phyloP scores from a whole-genome alignment of 2,797 vertebrate species.

The Alectoris magna region DNA sequence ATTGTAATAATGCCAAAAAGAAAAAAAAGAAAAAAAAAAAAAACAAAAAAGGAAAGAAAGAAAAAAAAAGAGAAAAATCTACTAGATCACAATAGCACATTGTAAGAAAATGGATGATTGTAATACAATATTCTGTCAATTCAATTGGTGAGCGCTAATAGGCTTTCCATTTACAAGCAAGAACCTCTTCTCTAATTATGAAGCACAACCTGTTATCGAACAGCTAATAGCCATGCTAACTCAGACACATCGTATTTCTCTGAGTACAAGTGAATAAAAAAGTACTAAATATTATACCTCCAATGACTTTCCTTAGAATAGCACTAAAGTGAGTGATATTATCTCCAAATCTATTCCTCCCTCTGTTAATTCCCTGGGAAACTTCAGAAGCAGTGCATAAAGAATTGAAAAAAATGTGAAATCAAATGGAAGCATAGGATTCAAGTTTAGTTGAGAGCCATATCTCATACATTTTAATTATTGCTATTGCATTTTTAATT shows the following conservation, averaged over 20 bases:
- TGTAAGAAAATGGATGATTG: not conserved
- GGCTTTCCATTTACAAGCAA: not conserved
- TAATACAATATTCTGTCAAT: not conserved
- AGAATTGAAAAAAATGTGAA: not conserved
- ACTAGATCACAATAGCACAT: not conserved
- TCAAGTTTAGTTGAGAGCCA: not conserved
- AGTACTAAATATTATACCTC: not conserved
- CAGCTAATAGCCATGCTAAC: not conserved
- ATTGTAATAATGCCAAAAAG: not conserved
- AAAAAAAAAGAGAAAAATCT: not conserved
- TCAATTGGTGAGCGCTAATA: not conserved
- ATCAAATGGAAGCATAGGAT: not conserved
- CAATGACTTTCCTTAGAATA: not conserved
- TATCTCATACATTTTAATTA: slow-evolving; percentile 22
- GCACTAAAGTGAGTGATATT: not conserved
- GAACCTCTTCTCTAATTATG: not conserved
- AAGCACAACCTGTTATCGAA: not conserved
- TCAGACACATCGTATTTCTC: not conserved
- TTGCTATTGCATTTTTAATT: slow-evolving; percentile 7
- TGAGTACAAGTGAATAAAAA: not conserved
- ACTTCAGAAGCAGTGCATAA: not conserved
- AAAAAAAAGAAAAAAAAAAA: not conserved
- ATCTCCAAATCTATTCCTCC: not conserved
- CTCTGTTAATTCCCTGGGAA: not conserved
- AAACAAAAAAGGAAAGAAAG: not conserved